Evolutionary conservation across 2,888 invertebrate species (phyloP).

Genomic region (Zygogramma bicolorata): DNA sequence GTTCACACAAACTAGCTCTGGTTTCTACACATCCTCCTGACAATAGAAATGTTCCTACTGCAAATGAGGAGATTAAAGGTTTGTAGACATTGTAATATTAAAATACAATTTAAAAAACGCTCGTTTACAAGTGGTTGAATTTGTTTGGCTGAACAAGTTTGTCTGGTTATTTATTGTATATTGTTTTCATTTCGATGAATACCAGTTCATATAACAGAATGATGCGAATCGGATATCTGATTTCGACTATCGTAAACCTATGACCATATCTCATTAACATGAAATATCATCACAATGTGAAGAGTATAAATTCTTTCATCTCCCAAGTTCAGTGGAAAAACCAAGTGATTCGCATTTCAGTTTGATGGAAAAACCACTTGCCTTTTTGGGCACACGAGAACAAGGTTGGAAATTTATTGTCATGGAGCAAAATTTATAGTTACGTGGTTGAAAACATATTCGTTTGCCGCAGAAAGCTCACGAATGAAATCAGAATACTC

Average conservation of each 20-base stretch:
- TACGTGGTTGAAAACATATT: too few relatives aligned
- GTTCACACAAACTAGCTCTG: conserved; percentile 34
- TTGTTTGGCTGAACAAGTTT: background rate
- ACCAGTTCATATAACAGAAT: background rate
- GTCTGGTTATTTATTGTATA: background rate
- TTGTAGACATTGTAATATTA: background rate
- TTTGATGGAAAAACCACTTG: too few relatives aligned
- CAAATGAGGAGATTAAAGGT: conserved; percentile 13
- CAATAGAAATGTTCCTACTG: conserved; percentile 29
- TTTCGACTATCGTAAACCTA: too few relatives aligned
- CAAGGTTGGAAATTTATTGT: too few relatives aligned
- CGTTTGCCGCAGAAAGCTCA: too few relatives aligned
- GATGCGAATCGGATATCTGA: background rate
- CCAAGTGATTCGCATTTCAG: too few relatives aligned
- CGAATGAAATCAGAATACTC: too few relatives aligned
- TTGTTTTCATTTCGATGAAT: background rate
- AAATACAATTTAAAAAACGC: background rate
- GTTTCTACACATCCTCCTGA: conserved; percentile 33
- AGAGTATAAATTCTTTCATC: too few relatives aligned
- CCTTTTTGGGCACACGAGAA: too few relatives aligned
- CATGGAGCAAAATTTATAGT: too few relatives aligned
- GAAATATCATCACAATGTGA: background rate
- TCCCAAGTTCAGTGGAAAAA: too few relatives aligned
- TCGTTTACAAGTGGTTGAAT: conserved; percentile 10
- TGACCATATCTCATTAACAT: too few relatives aligned